A percentile compares a stretch with the other conserved stretches of the same genome.
Evolutionary conservation across 2,113 vertebrate genomes (phyloP).

Genomic region (Phoenicopterus ruber): DNA sequence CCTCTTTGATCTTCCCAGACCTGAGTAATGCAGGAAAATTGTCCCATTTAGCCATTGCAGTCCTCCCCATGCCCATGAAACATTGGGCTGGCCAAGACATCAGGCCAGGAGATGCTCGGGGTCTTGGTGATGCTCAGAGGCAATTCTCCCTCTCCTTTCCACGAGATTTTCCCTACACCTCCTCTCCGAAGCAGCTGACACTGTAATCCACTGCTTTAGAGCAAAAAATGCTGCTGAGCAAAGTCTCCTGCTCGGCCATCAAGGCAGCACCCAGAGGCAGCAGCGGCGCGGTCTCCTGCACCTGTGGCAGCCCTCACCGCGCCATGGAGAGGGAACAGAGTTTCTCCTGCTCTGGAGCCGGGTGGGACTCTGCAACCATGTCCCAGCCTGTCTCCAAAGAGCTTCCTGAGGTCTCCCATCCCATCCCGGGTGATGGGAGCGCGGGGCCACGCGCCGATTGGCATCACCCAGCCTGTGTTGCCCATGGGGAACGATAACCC

Average conservation of each 20-base stretch:
- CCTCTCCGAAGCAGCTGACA: background rate
- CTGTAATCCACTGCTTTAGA: background rate
- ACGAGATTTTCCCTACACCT: background rate
- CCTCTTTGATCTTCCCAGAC: conserved; percentile 53
- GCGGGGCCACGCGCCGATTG: rapidly evolving
- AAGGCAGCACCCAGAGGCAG: background rate
- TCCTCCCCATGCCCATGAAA: background rate
- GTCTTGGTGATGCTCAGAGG: background rate
- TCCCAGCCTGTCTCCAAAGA: background rate
- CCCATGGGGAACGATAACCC: background rate
- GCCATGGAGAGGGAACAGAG: background rate
- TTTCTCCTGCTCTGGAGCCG: background rate
- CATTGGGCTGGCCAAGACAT: background rate
- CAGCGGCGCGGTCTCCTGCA: background rate
- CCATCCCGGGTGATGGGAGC: background rate
- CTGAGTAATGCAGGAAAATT: background rate
- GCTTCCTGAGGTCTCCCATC: background rate
- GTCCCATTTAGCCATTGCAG: background rate
- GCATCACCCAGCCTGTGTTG: background rate
- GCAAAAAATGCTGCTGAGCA: background rate
- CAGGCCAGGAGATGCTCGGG: background rate
- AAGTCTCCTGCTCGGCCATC: background rate
- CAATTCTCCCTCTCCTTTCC: background rate
- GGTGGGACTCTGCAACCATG: background rate
- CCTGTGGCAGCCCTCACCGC: background rate